These are phyloP conservation scores for Hyperoplus immaculatus DNA, from an alignment of 2,797 vertebrate species.

Conservation along the genomic window DNA sequence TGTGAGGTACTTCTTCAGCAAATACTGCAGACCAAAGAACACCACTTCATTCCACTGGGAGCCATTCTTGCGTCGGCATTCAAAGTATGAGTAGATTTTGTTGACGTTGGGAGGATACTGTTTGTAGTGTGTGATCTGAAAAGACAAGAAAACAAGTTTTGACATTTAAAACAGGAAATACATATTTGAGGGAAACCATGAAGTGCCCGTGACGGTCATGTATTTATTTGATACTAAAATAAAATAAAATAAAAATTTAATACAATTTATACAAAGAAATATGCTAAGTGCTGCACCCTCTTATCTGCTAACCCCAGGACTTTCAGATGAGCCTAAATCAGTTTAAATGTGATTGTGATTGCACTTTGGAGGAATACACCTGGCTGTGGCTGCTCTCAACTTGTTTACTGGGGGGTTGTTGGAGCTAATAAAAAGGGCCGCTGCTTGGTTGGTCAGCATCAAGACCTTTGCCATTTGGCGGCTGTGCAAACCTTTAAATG, in stretches of 20 bases:
- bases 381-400: constrained; percentile 24
- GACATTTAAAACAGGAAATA: no score
- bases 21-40: constrained; percentile 87
- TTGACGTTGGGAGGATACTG: constrained; percentile 85
- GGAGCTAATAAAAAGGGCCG: constrained; percentile 22
- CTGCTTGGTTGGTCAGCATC: constrained; percentile 14
- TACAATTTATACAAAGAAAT: no score
- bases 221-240: no score
- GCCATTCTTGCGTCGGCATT: constrained; percentile 83
- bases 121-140: constrained; percentile 87
- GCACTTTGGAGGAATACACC: constrained; percentile 29
- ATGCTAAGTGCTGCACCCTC: no score
- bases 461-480: constrained; percentile 64
- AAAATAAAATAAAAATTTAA: no score
- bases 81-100: constrained; percentile 88
- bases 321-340: constrained; percentile 29
- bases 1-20: constrained; percentile 86
- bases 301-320: neutral
- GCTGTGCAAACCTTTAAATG: constrained; percentile 41
- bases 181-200: no score
- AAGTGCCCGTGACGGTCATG: no score
- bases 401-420: constrained; percentile 18
- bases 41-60: constrained; percentile 83
- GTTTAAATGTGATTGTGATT: constrained; percentile 31
- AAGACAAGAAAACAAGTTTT: constrained; percentile 10